Evolutionary conservation across 2,797 vertebrate genomes (phyloP), one percentile per base, ranked within the genome.

Genomic region (Otus scops): DNA sequence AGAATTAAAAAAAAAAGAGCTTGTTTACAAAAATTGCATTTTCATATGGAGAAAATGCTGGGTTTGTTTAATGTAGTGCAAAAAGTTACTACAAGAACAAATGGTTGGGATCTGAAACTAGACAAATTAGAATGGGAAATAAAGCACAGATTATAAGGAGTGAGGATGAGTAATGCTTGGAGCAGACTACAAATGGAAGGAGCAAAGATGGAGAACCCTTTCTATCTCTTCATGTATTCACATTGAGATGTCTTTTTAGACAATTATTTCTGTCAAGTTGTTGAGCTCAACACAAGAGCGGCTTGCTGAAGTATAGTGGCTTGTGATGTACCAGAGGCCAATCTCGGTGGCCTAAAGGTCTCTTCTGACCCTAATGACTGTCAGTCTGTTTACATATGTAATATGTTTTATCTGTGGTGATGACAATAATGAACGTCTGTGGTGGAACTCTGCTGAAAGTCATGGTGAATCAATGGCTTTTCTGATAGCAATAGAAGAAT

Each of bases 61-160:
- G 32, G 28, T 45, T 91, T 0, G 0, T 90, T 94, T 92, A 60
- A 64, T 87, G 34, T 89, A 75, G 45, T n/a, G 56, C 51, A 92
- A 17, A 76, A 84, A 73, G 36, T 65, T 88, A 50, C 39, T 93
- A 39, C 16, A 88, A 78, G 53, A 89, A 48, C 47, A 64, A 54
- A 65, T 69, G 69, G 32, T 64, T 92, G 81, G 12, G 7, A 57
- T 95, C 41, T 77, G 68, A 83, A 93, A 78, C 74, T 81, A 92
- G 57, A 77, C 77, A 61, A 82, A 95, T 77, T 90, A 89, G 71
- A 77, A 74, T 87, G 88, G 88, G 91, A 96, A 97, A 60, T 77
- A 93, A 85, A 75, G 50, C 85, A 89, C 34, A 78, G 39, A 91
- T 94, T 92, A 30, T 60, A 63, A 39, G 56, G 63, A 79, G 36